Conservation (phyloP, 2,888 invertebrate species). For the Fragum fragum region DNA sequence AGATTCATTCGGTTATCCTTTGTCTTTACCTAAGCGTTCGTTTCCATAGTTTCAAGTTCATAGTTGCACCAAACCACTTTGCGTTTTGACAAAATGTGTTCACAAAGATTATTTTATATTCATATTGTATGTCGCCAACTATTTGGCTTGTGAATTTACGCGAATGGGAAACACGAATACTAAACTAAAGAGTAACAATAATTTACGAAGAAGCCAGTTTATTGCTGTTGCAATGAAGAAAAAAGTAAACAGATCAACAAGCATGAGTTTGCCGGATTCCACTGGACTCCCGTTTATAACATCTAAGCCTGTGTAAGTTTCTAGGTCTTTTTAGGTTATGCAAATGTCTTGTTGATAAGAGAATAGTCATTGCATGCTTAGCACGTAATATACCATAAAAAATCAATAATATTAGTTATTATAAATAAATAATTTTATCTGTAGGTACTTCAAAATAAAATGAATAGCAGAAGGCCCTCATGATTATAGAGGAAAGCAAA, state of each 20-base stretch:
- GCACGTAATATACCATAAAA: too few relatives aligned
- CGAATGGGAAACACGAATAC: constrained; percentile 21
- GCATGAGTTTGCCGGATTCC: neutral
- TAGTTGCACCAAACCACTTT: too few relatives aligned
- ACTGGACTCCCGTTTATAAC: neutral
- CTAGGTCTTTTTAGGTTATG: too few relatives aligned
- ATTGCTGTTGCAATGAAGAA: constrained; percentile 1
- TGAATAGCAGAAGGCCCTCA: too few relatives aligned
- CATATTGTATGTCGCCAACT: neutral
- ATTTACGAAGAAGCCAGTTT: constrained; percentile 11
- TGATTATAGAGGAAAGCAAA: too few relatives aligned
- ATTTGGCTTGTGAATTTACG: neutral
- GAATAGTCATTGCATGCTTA: too few relatives aligned
- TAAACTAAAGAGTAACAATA: neutral
- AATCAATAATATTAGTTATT: too few relatives aligned
- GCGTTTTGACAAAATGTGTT: neutral
- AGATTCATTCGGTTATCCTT: neutral
- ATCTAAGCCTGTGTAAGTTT: constrained; percentile 12
- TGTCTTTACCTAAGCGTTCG: neutral
- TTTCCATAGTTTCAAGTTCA: constrained; percentile 22
- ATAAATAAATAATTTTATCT: too few relatives aligned
- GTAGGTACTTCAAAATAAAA: too few relatives aligned
- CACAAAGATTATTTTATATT: neutral
- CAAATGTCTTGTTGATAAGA: too few relatives aligned
- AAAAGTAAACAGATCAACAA: neutral